Evolutionary conservation across 2,888 invertebrate genomes (phyloP).

Genomic region (Machimus atricapillus): DNA sequence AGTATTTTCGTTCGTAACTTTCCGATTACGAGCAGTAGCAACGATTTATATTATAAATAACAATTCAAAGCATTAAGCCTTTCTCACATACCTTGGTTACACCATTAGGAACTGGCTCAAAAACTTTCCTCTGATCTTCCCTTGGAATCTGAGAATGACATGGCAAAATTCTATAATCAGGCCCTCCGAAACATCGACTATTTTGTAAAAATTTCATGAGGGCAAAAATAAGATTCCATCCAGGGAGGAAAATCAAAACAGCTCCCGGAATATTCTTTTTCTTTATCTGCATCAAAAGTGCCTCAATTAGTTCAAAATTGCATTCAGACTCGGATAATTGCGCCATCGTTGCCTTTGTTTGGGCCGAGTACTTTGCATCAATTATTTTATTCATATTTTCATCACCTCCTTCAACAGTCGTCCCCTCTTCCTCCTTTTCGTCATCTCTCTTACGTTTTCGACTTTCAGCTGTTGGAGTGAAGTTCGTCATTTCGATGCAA

Average conservation of each 20-base stretch:
- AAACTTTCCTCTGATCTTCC: constrained; percentile 93
- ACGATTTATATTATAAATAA: neutral
- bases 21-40: too few species aligned
- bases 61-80: neutral
- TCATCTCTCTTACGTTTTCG: constrained; percentile 73
- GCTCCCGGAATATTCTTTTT: constrained; percentile 76
- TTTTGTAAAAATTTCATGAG: constrained; percentile 84
- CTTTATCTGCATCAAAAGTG: constrained; percentile 73
- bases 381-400: constrained; percentile 78
- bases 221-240: constrained; percentile 96
- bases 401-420: constrained; percentile 69
- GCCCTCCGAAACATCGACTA: constrained; percentile 74
- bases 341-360: constrained; percentile 75
- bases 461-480: constrained; percentile 77
- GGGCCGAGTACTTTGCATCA: constrained; percentile 64
- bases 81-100: constrained; percentile 76
- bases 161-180: constrained; percentile 81
- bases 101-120: constrained; percentile 82
- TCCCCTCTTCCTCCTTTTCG: constrained; percentile 71
- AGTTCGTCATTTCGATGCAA: constrained; percentile 84
- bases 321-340: constrained; percentile 87
- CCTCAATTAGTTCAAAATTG: constrained; percentile 91
- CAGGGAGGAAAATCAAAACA: constrained; percentile 91
- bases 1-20: too few species aligned
- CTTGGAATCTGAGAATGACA: constrained; percentile 97